Percentiles rank a stretch among this genome's conserved stretches.
Evolutionary conservation across 1,140 invertebrate species (phyloP).

Genomic region (Cepaea nemoralis): DNA sequence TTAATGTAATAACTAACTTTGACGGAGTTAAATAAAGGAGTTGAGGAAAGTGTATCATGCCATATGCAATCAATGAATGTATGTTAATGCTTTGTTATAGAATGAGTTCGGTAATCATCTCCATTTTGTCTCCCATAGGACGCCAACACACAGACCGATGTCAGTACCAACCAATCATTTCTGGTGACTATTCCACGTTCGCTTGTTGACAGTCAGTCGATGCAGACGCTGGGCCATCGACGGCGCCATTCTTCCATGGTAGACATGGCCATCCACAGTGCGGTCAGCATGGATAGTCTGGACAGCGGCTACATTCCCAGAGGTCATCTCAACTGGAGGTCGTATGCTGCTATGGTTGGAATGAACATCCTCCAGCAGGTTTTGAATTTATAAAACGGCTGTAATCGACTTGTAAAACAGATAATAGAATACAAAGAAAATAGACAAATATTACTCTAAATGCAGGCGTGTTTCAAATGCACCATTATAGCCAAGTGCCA

Average conservation of each 20-base stretch:
- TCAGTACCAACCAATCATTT: conserved; percentile 43
- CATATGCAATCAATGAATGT: too few species aligned
- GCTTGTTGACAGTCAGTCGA: conserved; percentile 28
- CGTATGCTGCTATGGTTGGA: conserved; percentile 52
- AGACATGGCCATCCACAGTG: conserved; percentile 40
- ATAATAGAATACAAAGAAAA: too few species aligned
- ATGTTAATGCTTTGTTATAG: too few species aligned
- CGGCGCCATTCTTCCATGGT: conserved; percentile 40
- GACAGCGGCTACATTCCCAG: conserved; percentile 46
- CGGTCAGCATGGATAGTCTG: conserved; percentile 50
- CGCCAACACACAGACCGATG: conserved; percentile 49
- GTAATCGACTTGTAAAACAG: too few species aligned
- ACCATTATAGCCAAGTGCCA: too few species aligned
- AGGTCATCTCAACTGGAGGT: conserved; percentile 45
- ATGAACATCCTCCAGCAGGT: conserved; percentile 53
- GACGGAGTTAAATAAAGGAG: too few species aligned
- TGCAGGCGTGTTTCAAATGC: too few species aligned
- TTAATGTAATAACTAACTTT: too few species aligned
- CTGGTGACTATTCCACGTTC: conserved; percentile 49
- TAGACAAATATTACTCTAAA: too few species aligned
- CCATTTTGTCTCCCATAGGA: conserved; percentile 46
- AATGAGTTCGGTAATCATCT: too few species aligned
- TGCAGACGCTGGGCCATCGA: conserved; percentile 1
- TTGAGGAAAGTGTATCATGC: too few species aligned
- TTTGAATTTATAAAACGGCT: conserved; percentile 41